Evolutionary conservation across 2,113 vertebrate genomes (phyloP).

Genomic region (Haliaeetus leucogaster): DNA sequence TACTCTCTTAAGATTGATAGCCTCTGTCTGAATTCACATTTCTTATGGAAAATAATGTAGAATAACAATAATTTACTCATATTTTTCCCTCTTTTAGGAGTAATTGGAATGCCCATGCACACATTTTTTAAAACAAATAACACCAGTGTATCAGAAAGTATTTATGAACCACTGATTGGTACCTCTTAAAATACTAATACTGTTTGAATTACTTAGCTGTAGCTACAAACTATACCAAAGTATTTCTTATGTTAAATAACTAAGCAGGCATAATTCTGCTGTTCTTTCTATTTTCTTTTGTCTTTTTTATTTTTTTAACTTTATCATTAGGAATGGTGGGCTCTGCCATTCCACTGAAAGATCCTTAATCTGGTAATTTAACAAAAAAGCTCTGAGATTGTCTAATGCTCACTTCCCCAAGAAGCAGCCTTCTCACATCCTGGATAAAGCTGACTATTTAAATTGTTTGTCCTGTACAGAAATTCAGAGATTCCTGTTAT

Average conservation of each 20-base stretch:
- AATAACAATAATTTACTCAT: not conserved
- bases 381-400: not conserved
- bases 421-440: not conserved
- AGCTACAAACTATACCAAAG: not conserved
- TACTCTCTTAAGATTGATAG: not conserved
- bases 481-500: not conserved
- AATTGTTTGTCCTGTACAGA: not conserved
- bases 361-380: not conserved
- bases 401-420: fast-evolving
- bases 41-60: not conserved
- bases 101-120: not conserved
- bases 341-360: not conserved
- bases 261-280: not conserved
- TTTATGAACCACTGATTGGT: not conserved
- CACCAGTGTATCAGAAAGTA: not conserved
- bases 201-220: not conserved
- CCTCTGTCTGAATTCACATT: not conserved
- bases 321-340: not conserved
- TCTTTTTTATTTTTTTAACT: not conserved
- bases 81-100: not conserved
- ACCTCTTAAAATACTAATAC: not conserved
- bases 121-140: not conserved
- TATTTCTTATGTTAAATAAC: not conserved
- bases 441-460: not conserved
- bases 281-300: not conserved